Evolutionary conservation across 1,140 invertebrate species (phyloP).

Genomic region (Bombus pascuorum): DNA sequence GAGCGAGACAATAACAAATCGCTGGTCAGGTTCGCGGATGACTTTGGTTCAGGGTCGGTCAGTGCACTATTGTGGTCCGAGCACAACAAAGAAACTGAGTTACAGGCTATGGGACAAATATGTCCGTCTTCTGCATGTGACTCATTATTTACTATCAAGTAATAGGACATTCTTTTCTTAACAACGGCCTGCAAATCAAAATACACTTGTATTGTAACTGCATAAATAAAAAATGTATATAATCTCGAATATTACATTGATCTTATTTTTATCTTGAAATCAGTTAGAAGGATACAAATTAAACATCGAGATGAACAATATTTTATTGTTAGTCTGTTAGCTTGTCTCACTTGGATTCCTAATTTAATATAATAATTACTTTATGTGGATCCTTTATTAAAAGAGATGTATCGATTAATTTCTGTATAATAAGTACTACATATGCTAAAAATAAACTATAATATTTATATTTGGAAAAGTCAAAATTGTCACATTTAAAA

Average conservation of each 20-base stretch:
- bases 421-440: background rate
- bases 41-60: slow-evolving; percentile 70
- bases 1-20: slow-evolving; percentile 56
- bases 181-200: background rate
- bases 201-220: background rate
- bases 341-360: no score
- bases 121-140: slow-evolving; percentile 25
- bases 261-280: background rate
- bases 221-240: background rate
- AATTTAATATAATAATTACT: no score
- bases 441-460: background rate
- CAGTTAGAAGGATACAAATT: no score
- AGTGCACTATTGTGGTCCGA: slow-evolving; percentile 60
- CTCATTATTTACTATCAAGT: slow-evolving; percentile 25
- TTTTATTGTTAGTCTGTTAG: no score
- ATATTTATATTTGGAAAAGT: background rate
- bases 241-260: background rate
- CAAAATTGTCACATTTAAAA: background rate
- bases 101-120: slow-evolving; percentile 14
- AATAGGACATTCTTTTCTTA: background rate
- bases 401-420: no score
- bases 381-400: no score
- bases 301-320: no score
- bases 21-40: slow-evolving; percentile 45
- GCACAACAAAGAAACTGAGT: slow-evolving; percentile 64